Base-by-base conservation (phyloP, 2,797 vertebrate genomes). In the Cetoscarus ocellatus region DNA sequence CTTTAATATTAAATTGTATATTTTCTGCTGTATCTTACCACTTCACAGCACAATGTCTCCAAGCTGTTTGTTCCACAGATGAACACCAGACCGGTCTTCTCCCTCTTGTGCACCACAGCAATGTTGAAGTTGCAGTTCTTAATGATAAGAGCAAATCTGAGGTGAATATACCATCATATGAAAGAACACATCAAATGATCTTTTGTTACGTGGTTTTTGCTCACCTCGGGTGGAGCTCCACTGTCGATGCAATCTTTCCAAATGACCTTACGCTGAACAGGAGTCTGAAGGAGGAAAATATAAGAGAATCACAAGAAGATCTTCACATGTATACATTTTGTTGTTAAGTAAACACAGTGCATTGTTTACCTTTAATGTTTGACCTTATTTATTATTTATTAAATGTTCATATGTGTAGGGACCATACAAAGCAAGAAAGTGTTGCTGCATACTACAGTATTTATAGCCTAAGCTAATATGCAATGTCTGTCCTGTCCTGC, bases 11-110 rank as follows among this genome's bases (percentile, higher is more conserved):
- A 10, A 12, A 3, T 13, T 12, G 42, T 43, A 3, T 13, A 3
- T 5, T 3, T 11, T 49, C n/a, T 14, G 39, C 19, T 36, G 51
- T 12, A 3, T 61, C 82, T 2, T 88, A 95, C 94, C 91, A 80
- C 12, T 3, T 68, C 13, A 49, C 91, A 93, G 77, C 94, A 95
- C 0, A 5, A 0, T 0, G 70, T 76, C 0, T 2, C 0, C 1
- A 0, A 0, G 3, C 0, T 3, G 0, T 34, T 5, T 5, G 19
- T 79, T 12, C 77, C 75, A 44, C 94, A 95, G 3, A 92, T 15
- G 19, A 91, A 80, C 19, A 88, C 6, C 0, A 34, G 10, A 42
- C 73, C 47, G 27, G 4, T 14, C 0, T 76, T 11, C 1, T 39
- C 5, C 6, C 14, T 82, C 39, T 67, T 61, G 8, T 84, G 82